Evolutionary conservation across 2,888 invertebrate genomes (phyloP), one percentile per base, ranked within the genome.

Genomic region (Polyploca ridens): DNA sequence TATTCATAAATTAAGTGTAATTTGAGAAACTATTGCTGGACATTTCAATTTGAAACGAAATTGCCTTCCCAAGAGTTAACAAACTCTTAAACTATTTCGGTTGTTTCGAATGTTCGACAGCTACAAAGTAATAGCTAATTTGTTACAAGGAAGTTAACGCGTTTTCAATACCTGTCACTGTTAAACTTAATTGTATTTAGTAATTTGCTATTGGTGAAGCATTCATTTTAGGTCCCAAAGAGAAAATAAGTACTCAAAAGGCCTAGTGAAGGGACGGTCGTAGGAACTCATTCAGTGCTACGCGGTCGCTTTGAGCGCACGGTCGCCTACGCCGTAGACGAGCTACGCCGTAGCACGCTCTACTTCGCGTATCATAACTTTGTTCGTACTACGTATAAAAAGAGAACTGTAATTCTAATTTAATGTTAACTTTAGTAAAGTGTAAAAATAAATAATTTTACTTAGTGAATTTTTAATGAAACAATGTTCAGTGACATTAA

Each of bases 251-350:
- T 82, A 80, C 75, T 80, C 74, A 77, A 80, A 81, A 83, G 73
- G 75, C 76, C 77, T 78, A 79, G 77, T 75, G 83, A 81, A 76
- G 79, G 66, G 74, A 70, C 60, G 75, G 72, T 75, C 65, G 74
- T 77, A 72, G 74, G 71, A 76, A 74, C 69, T 69, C 71, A 81
- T 77, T 86, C 89, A 92, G 91, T 91, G 67, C 70, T 77, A 77
- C 87, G 88, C 87, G 88, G 75, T 78, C 82, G 87, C 85, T 88
- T 84, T 84, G 79, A 78, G 81, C 76, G 89, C 65, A 72, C 85
- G 84, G 89, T 81, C 88, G 88, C 78, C 90, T 90, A 90, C 90
- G 89, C 73, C 84, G 89, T 86, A 88, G 87, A 73, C 27, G 68
- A 63, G 64, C 79, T 83, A 83, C 81, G 79, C 66, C 77, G 75